Base-by-base conservation (phyloP, 1,140 invertebrate genomes). In the Heliothis subflexa region DNA sequence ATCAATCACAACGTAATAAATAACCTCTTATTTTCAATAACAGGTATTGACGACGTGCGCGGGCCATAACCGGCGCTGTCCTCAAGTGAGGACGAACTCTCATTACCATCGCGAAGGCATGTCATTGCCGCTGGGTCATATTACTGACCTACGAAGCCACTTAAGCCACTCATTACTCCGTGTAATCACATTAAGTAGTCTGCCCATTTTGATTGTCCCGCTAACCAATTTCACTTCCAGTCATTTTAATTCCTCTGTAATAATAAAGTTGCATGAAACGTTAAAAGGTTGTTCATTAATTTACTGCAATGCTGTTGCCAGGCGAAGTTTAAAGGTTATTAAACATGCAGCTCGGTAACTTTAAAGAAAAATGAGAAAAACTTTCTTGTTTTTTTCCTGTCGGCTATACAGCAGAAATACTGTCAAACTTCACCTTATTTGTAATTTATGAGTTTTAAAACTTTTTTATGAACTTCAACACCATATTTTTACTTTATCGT, bases 41-140 rank as follows among this genome's bases (percentile, higher is more conserved):
- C 52, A 55, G 68, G 14, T 33, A 54, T 40, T 28, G 5, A 18
- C 50, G 55, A 21, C 49, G 68, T 55, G 50, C 68, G 16, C 62
- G 16, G 16, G 21, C 68, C 68, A 18, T 71, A 71, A 52, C 47
- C 18, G 52, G 68, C 13, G 40, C 33, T 49, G 71, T 21, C 71
- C 71, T 59, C 40, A 55, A 59, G 16, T 33, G 40, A 49, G 55
- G 52, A 28, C 49, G 59, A 57, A 45, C 47, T 70, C 52, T 73
- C 33, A 45, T 57, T 57, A 13, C 71, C 16, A 57, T n/a, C 33
- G 28, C 1, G 55, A 4, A 16, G 10, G 40, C 62, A 66, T 66
- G 62, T 73, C 71, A 73, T 73, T 73, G 54, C 40, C 71, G 59
- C 55, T 25, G 11, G 45, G 40, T 49, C 64, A 68, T 28, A 50